Evolutionary conservation across 2,888 invertebrate genomes (phyloP).

Genomic region (Onchidella celtica): DNA sequence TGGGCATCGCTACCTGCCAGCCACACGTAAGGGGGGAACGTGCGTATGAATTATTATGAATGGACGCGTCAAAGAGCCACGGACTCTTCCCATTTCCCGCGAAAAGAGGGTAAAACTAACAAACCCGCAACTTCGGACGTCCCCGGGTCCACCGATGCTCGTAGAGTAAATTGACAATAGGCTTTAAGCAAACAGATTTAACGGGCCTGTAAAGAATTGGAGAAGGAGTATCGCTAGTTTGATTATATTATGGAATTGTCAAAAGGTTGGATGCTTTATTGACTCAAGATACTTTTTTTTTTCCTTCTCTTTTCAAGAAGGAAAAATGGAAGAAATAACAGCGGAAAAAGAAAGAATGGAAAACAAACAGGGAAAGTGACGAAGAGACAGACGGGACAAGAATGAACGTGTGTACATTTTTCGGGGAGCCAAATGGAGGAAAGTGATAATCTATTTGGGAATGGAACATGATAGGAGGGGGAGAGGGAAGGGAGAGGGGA

Average conservation of each 20-base stretch:
- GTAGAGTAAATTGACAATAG: constrained; percentile 36
- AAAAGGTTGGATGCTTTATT: not conserved
- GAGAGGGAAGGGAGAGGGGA: not conserved
- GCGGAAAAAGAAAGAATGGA: not conserved
- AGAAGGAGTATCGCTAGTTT: constrained; percentile 24
- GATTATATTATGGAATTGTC: constrained; percentile 16
- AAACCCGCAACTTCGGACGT: constrained; percentile 2
- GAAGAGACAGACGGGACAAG: not conserved
- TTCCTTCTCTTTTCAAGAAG: too few species aligned
- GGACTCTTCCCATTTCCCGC: not conserved
- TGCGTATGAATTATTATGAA: constrained; percentile 38
- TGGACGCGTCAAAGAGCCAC: constrained; percentile 8
- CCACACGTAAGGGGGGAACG: not conserved
- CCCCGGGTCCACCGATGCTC: not conserved
- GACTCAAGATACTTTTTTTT: constrained; percentile 15
- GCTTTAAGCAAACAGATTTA: constrained; percentile 37
- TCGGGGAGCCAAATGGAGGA: not conserved
- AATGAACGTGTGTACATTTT: not conserved
- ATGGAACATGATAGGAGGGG: not conserved
- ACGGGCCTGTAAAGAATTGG: not conserved
- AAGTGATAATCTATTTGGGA: not conserved
- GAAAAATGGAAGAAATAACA: not conserved
- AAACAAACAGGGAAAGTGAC: not conserved
- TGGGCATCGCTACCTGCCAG: not conserved
- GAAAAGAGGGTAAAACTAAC: constrained; percentile 30